phyloP scores from a whole-genome alignment of 2,797 vertebrate genomes.

The Tangara arthus region DNA sequence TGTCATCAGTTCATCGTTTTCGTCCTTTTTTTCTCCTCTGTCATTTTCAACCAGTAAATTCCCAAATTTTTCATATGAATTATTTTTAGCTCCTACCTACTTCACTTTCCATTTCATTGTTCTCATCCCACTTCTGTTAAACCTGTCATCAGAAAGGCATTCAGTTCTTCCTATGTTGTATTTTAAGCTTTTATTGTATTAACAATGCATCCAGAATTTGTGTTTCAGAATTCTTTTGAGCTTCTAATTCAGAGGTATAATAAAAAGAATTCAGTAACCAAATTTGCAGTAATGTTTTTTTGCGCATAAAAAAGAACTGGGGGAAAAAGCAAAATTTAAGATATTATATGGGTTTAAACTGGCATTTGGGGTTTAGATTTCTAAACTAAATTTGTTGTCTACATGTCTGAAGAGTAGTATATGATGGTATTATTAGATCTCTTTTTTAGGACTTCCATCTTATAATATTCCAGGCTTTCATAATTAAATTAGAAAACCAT shows the following conservation, averaged over 20 bases:
- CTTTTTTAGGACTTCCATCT: neutral
- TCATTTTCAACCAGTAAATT: neutral
- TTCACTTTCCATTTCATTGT: conserved; percentile 30
- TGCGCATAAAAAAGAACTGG: neutral
- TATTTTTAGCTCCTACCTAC: conserved; percentile 46
- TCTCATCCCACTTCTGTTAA: conserved; percentile 42
- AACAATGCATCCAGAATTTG: conserved; percentile 1
- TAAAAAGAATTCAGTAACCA: neutral
- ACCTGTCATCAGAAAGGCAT: neutral
- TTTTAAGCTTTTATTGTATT: neutral
- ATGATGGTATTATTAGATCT: neutral
- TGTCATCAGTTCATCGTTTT: neutral
- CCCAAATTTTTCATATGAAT: neutral
- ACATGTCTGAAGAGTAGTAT: neutral
- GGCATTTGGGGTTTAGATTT: neutral
- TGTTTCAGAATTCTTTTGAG: conserved; percentile 10
- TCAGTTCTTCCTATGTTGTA: neutral
- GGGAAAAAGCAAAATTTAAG: neutral
- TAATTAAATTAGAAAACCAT: neutral
- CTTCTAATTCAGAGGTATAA: neutral
- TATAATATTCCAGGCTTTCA: neutral
- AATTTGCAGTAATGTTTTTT: neutral
- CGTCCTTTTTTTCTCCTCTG: neutral
- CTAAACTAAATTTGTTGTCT: neutral
- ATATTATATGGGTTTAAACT: neutral